Evolutionary conservation across 64 coral and sea anemone species (phyloP).

Genomic region (Dendronephthya gigantea): DNA sequence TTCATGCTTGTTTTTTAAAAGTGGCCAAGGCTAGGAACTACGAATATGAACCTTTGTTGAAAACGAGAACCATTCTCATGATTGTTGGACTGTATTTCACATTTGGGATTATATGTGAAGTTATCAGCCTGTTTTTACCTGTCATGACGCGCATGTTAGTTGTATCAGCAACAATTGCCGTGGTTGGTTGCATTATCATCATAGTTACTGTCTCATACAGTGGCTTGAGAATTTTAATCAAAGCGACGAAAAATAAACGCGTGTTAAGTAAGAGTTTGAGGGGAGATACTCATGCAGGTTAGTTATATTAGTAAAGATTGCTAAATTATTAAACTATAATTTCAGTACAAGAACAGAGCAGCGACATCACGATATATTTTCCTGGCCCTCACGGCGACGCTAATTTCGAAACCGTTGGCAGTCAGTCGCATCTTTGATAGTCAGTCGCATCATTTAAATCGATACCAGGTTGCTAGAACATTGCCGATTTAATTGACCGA

Average conservation of each 20-base stretch:
- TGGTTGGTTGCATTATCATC: background rate
- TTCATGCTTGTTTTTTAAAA: background rate
- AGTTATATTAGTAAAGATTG: background rate
- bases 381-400: no score
- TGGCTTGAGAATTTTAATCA: background rate
- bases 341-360: no score
- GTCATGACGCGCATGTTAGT: background rate
- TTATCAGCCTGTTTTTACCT: background rate
- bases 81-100: background rate
- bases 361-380: no score
- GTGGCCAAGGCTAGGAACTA: background rate
- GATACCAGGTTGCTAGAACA: no score
- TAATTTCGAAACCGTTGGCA: no score
- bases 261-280: background rate
- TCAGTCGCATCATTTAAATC: no score
- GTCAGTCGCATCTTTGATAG: no score
- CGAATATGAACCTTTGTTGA: background rate
- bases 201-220: background rate
- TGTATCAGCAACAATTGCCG: background rate
- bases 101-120: background rate
- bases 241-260: background rate
- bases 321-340: background rate
- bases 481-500: no score
- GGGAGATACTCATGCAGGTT: background rate
- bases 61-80: background rate